Base-by-base conservation (phyloP, 1,140 invertebrate species). In the Arion vulgaris region DNA sequence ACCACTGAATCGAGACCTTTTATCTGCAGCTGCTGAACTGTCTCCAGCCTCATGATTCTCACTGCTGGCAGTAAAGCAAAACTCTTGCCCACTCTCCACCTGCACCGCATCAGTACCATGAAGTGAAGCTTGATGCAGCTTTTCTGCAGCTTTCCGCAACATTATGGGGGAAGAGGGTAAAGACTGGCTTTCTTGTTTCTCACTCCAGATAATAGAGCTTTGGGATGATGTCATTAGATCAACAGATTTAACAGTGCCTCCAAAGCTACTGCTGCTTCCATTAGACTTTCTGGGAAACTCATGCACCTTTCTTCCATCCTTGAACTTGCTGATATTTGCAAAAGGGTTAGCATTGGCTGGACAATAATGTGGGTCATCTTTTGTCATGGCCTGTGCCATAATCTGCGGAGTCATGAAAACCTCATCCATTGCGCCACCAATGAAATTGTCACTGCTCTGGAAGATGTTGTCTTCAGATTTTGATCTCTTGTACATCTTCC, bases 301-400 rank as follows among this genome's bases (percentile, higher is more conserved):
- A 0, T 91, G 66, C 53, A 91, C 79, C 81, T 92, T 92, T 34
- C 84, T 83, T 51, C 91, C 89, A 85, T 88, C 86, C 69, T 86
- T 86, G 72, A 88, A 91, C 7, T 82, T 85, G 74, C 88, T 85
- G 45, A 87, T 87, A 32, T 69, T 82, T 23, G 87, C 87, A 87
- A 92, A 92, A n/a, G 91, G 91, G 83, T 92, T 92, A 36, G 77
- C 83, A 39, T 86, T 85, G 11, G 89, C 84, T 39, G 92, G 92
- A 15, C 85, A 83, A 83, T 92, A 92, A 71, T 90, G 90, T 45
- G 87, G 89, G 83, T 92, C 92, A 78, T 90, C 88, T 76, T 87
- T 86, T 81, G 90, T 92, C 91, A 92, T 92, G 0, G 86, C 89
- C 80, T 91, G 87, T 0, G 90, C 92, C 66, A 92, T 85, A 23